A percentile compares a stretch with the other conserved stretches of the same genome.
These are phyloP conservation scores for Silurus lanzhouensis DNA, from an alignment of 2,797 vertebrate genomes.

Conservation along the genomic window DNA sequence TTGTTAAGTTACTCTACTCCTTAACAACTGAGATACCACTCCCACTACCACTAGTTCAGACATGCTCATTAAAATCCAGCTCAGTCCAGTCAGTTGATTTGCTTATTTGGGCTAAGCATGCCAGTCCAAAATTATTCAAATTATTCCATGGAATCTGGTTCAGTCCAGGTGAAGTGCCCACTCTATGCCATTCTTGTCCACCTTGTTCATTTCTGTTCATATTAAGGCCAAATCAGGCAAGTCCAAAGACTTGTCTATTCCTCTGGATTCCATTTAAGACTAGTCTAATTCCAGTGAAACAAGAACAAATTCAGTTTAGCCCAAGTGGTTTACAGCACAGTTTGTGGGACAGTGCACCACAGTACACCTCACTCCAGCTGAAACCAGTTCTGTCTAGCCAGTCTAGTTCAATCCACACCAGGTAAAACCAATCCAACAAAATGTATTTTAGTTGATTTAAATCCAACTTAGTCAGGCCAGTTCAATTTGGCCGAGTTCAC, in stretches of 20 bases:
- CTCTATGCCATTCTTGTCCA: not conserved
- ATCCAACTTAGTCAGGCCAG: not conserved
- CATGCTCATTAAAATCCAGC: not conserved
- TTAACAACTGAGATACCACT: no score
- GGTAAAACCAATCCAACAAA: slow-evolving; percentile 23
- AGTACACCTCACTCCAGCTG: slow-evolving; percentile 6
- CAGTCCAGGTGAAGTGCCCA: no score
- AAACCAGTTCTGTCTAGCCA: slow-evolving; percentile 4
- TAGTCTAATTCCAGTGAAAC: not conserved
- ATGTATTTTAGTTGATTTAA: slow-evolving; percentile 12
- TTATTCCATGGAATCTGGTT: not conserved
- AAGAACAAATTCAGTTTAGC: not conserved
- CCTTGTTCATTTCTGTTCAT: not conserved
- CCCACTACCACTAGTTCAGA: not conserved
- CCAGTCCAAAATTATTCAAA: not conserved
- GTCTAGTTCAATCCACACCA: not conserved
- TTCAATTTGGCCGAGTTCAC: slow-evolving; percentile 17
- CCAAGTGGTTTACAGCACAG: not conserved
- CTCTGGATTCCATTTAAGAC: not conserved
- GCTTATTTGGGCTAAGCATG: not conserved
- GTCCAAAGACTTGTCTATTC: not conserved
- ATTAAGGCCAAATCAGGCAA: not conserved
- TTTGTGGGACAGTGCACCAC: not conserved
- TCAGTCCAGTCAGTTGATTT: not conserved
- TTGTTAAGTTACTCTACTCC: no score